Conservation (phyloP, 2,797 vertebrate genomes). For the Poeciliopsis presidionis region DNA sequence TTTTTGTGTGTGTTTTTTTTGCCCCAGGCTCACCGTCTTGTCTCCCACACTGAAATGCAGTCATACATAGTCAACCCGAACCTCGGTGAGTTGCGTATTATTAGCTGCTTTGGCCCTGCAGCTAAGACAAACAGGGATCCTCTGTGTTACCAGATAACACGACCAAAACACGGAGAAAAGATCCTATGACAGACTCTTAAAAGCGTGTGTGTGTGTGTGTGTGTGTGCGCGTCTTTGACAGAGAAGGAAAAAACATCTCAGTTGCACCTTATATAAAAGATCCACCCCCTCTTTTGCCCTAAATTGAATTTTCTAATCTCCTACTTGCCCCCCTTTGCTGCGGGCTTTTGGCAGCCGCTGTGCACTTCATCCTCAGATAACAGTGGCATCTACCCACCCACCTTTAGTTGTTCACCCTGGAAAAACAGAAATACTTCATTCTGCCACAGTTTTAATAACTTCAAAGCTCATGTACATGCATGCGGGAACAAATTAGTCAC, state of each 20-base stretch:
- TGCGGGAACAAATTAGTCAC: constrained; percentile 3
- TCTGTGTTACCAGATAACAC: constrained; percentile 57
- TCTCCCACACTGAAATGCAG: constrained; percentile 43
- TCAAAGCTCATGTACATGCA: constrained; percentile 24
- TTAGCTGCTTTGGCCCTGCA: constrained; percentile 63
- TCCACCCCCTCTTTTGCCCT: constrained; percentile 60
- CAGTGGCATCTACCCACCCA: constrained; percentile 66
- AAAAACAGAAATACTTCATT: constrained; percentile 51
- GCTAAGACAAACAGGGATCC: constrained; percentile 60
- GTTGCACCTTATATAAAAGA: constrained; percentile 67
- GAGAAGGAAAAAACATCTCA: constrained; percentile 44
- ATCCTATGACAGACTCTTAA: constrained; percentile 40
- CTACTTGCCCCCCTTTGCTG: constrained; percentile 55
- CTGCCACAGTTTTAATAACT: constrained; percentile 23
- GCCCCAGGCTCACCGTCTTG: constrained; percentile 32
- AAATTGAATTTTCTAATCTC: constrained; percentile 74
- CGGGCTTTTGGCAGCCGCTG: constrained; percentile 60
- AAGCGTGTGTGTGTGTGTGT: neutral
- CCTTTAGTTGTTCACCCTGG: constrained; percentile 57
- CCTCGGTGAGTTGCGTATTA: constrained; percentile 61
- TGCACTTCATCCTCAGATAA: constrained; percentile 62
- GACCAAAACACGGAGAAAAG: constrained; percentile 37
- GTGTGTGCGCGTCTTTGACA: constrained; percentile 23
- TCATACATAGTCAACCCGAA: constrained; percentile 44
- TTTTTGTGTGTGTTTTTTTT: constrained; percentile 1